Evolutionary conservation across 2,888 invertebrate species (phyloP), one percentile per base, ranked within the genome.

Genomic region (Chymomyza procnemis): DNA sequence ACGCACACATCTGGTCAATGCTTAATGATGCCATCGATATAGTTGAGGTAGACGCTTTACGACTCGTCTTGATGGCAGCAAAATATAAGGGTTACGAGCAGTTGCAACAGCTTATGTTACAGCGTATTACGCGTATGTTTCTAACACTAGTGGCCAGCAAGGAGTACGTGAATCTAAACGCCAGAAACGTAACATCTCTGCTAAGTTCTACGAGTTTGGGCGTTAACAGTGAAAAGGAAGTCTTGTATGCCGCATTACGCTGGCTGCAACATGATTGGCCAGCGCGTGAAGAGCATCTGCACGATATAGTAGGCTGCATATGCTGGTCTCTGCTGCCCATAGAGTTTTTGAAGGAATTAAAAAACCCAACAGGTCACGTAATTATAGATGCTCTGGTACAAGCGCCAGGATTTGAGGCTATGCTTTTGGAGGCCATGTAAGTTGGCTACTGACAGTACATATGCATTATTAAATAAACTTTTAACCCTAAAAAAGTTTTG

Each of bases 261-360:
- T 79, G 79, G 79, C 67, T 79, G 4, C 60, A 18, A 5, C 52
- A 78, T 26, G 62, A 78, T 12, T 79, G 79, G 79, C 16, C 59
- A 0, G 34, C 14, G 1, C 72, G 79, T 1, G 9, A 5, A 0
- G 0, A 56, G 3, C 52, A 73, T 6, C 5, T 64, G n/a, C 0
- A 4, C 30, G 4, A 18, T 3, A n/a, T 79, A 4, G 52, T 73
- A 57, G n/a, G 57, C 4, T 18, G 18, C 4, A 54, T 78, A 22
- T 69, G 72, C 3, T 19, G 72, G 6, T 1, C 19, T 1, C 8
- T 62, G 12, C 6, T 79, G 60, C 72, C 75, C 0, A 6, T 4
- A 0, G 16, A 65, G 0, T 67, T 46, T n/a, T 5, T 79, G 5
- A 1, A 52, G 0, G 4, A 47, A 0, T 9, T 71, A n/a, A 18